phyloP scores from a whole-genome alignment of 2,797 vertebrate species.

The Gastrophryne carolinensis region DNA sequence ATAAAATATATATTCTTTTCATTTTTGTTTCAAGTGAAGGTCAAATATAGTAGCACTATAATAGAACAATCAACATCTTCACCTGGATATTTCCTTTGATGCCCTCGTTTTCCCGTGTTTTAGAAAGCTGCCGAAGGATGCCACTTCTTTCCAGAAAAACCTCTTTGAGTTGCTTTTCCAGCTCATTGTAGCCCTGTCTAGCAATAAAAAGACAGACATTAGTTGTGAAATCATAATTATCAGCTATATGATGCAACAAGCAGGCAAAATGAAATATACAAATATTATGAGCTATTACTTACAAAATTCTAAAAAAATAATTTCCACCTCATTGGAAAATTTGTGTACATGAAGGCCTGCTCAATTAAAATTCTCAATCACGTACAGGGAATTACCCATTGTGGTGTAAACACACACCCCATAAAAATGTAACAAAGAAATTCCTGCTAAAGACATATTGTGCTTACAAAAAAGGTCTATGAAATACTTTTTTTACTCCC shows the following conservation, averaged over 20 bases:
- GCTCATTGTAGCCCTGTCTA: slow-evolving; percentile 90
- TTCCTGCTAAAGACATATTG: background rate
- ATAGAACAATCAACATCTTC: background rate
- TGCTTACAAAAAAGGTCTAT: background rate
- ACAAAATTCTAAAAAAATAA: too few species aligned
- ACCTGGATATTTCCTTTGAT: slow-evolving; percentile 94
- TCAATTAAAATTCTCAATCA: too few species aligned
- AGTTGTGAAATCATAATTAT: too few species aligned
- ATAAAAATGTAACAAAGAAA: too few species aligned
- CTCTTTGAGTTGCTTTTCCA: slow-evolving; percentile 92
- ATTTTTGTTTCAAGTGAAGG: background rate
- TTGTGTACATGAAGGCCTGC: too few species aligned
- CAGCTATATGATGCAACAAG: too few species aligned
- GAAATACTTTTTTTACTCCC: background rate
- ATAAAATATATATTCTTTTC: background rate
- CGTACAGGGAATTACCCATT: too few species aligned
- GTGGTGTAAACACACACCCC: too few species aligned
- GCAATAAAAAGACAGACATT: slow-evolving; percentile 61
- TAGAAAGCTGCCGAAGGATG: slow-evolving; percentile 90
- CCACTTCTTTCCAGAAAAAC: slow-evolving; percentile 90
- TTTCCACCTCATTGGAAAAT: too few species aligned
- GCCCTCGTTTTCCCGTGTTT: slow-evolving; percentile 90
- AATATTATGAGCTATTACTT: too few species aligned
- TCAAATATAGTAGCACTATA: background rate
- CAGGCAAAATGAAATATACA: too few species aligned